Conservation (phyloP, 2,888 invertebrate genomes). For the Ametastegia equiseti region DNA sequence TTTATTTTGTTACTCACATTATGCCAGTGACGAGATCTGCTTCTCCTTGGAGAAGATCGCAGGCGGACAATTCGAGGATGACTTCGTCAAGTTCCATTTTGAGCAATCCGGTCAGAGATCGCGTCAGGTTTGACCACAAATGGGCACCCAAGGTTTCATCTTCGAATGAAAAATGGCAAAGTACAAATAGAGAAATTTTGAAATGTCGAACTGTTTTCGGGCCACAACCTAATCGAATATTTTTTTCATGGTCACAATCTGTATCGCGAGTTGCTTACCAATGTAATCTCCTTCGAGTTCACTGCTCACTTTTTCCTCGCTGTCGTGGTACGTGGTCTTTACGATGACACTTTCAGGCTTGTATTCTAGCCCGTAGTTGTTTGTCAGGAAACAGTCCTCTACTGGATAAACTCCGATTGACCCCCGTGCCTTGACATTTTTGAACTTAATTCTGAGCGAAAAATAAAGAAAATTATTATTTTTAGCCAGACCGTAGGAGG, state of each 20-base stretch:
- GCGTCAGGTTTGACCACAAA: conserved; percentile 68
- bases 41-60: conserved; percentile 69
- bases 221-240: too few relatives aligned
- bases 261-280: conserved; percentile 61
- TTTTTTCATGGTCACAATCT: not conserved
- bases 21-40: conserved; percentile 60
- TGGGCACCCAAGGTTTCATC: conserved; percentile 65
- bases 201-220: not conserved
- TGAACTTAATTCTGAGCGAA: conserved; percentile 77
- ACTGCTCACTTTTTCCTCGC: conserved; percentile 64
- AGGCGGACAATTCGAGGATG: conserved; percentile 71
- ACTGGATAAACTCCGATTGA: conserved; percentile 78
- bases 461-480: conserved; percentile 46
- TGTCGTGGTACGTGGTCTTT: conserved; percentile 68
- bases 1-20: conserved; percentile 61
- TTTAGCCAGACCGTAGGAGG: not conserved
- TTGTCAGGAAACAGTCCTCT: conserved; percentile 79
- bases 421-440: conserved; percentile 79
- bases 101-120: conserved; percentile 64
- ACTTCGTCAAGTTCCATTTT: conserved; percentile 68
- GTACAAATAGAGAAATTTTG: too few relatives aligned
- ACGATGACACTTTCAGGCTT: conserved; percentile 78
- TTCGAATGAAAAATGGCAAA: conserved; percentile 47
- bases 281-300: conserved; percentile 63
- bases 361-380: conserved; percentile 79